Base-by-base conservation (phyloP, 2,888 invertebrate genomes). In the Trissoscelio sp. region DNA sequence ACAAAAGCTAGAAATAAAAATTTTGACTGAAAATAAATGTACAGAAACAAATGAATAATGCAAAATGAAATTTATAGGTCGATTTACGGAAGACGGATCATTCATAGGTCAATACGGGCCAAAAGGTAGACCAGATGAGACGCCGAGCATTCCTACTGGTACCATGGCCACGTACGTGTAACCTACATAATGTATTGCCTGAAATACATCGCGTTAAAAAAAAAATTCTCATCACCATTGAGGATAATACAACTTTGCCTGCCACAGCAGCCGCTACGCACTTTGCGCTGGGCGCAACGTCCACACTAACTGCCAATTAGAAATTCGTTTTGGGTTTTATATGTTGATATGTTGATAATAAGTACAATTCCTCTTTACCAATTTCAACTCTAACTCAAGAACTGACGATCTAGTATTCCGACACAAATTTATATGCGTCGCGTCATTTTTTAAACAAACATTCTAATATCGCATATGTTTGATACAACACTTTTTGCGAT, bases 31-130 rank as follows among this genome's bases (percentile, higher is more conserved):
- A 5, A 28, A 5, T 28, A 28, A 28, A 28, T 28, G 28, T 28
- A 5, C 28, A 28, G 28, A 28, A 28, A 34, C 34, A 12, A 34
- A 44, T 18, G 1, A 44, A 18, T 44, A 18, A 51, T 39, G 3
- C 34, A 18, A 12, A 42, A 66, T 18, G 42, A 39, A 48, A 69
- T 67, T 81, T 77, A 7, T 92, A 96, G 96, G 96, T 91, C 96
- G 96, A 87, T 98, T 98, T 93, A 98, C 98, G 84, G 98, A 98
- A 93, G 98, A 98, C 92, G 98, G 98, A 57, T 98, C 98, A 83
- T 98, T 98, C 93, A 98, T 98, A 92, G 98, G 98, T 55, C 98
- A 98, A 92, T 98, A 98, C 92, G 98, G 98, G 89, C 96, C 96
- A 24, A 93, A 93, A 87, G 89, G 89, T 87, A 92, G 93, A 88